Evolutionary conservation across 64 coral and sea anemone genomes (phyloP), one percentile per base, ranked within the genome.

Genomic region (Orbicella faveolata): DNA sequence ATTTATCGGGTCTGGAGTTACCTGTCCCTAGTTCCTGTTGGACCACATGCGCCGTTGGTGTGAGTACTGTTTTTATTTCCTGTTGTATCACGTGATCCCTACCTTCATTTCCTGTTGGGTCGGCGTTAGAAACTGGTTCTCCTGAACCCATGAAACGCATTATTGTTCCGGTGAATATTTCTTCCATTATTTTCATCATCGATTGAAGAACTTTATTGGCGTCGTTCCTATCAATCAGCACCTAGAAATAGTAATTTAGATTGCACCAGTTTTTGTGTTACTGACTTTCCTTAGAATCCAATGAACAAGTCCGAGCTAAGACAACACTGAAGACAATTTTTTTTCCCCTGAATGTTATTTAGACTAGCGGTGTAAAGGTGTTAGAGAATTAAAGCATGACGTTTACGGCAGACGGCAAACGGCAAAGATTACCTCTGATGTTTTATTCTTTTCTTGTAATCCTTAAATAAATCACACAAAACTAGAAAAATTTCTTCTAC

Each of bases 111-210:
- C 57, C 21, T 34, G 57, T 33, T 4, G 17, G 1, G 1, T 61
- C 55, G 2, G 2, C 55, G 11, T 13, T 19, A 14, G 34, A 9
- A 4, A 4, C 36, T 16, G 34, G 6, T 41, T n/a, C 21, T 68
- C 20, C 81, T 23, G 36, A 72, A 15, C 65, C 82, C 63, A 53
- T 85, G 63, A 85, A 70, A 41, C 82, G 82, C 6, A 72, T 70
- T 13, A 85, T 85, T 6, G 82, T 85, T 72, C 82, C 82, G 19
- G 20, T 72, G 37, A 85, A 85, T 26, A 85, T 85, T 14, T 85
- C 82, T 73, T 85, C 82, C 82, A 85, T 85, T 52, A 85, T 85
- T 73, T 70, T 72, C 63, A 85, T 72, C 63, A 85, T 85, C 44
- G 82, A 85, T 30, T 52, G 65, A 44, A 85, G 65, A 70, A 85